Evolutionary conservation across 1,140 invertebrate species (phyloP).

Genomic region (Heliconius melpomene): DNA sequence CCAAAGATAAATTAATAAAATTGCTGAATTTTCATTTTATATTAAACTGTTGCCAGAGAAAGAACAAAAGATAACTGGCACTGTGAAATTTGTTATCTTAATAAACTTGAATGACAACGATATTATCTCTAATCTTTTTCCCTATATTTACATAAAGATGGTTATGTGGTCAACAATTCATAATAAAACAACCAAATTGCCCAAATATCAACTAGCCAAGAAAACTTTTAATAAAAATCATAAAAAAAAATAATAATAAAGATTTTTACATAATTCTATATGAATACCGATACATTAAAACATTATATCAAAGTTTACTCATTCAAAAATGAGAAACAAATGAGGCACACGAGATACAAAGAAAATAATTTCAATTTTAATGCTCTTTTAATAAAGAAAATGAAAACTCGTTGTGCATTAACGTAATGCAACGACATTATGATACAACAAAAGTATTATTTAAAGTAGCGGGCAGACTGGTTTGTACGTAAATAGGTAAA

Average conservation of each 20-base stretch:
- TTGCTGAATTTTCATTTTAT: not conserved
- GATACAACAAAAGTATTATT: slow-evolving; percentile 20
- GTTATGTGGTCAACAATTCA: too few species aligned
- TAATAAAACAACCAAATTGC: too few species aligned
- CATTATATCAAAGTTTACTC: not conserved
- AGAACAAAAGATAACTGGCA: too few species aligned
- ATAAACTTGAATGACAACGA: too few species aligned
- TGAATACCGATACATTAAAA: not conserved
- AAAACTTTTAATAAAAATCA: not conserved
- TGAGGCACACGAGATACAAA: not conserved
- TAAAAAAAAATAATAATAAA: too few species aligned
- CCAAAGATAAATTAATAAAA: not conserved
- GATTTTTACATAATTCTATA: not conserved
- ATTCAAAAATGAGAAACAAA: not conserved
- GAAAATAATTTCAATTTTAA: not conserved
- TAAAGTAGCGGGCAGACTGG: slow-evolving; percentile 35
- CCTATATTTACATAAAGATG: too few species aligned
- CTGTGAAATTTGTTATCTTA: too few species aligned
- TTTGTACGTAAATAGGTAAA: slow-evolving; percentile 24
- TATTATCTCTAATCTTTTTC: too few species aligned
- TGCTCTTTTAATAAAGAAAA: slow-evolving; percentile 8
- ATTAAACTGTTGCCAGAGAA: too few species aligned
- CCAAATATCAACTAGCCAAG: not conserved
- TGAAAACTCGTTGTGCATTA: slow-evolving; percentile 15
- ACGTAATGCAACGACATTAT: not conserved